These are phyloP conservation scores for Sepiola atlantica DNA, from an alignment of 2,888 invertebrate species.

Conservation along the genomic window DNA sequence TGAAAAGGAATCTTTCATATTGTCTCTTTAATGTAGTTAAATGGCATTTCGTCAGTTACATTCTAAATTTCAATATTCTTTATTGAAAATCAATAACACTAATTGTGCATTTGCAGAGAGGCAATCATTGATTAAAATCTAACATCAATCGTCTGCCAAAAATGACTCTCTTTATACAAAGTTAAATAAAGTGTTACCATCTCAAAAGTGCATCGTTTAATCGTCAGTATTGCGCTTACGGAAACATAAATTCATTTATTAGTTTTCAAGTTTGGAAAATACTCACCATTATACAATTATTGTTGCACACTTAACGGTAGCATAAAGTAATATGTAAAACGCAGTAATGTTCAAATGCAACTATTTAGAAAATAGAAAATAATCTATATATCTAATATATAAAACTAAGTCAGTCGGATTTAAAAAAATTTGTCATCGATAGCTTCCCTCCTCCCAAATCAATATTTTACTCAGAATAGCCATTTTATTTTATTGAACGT, in stretches of 20 bases:
- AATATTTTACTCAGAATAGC: too few species aligned
- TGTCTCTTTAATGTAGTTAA: not conserved
- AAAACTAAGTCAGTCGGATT: too few species aligned
- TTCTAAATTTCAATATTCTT: not conserved
- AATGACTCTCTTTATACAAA: not conserved
- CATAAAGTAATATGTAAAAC: not conserved
- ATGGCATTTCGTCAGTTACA: not conserved
- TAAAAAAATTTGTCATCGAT: too few species aligned
- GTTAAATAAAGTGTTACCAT: not conserved
- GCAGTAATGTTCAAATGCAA: not conserved
- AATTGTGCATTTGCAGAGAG: not conserved
- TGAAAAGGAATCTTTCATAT: not conserved
- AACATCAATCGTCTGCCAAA: not conserved
- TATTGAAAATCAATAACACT: not conserved
- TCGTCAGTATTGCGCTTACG: not conserved
- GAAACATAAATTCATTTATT: not conserved
- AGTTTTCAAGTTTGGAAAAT: not conserved
- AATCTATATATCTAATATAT: too few species aligned
- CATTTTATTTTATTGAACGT: too few species aligned
- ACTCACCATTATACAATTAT: not conserved
- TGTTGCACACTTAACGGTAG: not conserved
- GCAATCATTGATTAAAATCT: not conserved
- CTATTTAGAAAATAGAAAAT: too few species aligned
- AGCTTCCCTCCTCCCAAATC: too few species aligned
- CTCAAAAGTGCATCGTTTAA: not conserved